Evolutionary conservation across 2,888 invertebrate species (phyloP).

Genomic region (Chesias legatella): DNA sequence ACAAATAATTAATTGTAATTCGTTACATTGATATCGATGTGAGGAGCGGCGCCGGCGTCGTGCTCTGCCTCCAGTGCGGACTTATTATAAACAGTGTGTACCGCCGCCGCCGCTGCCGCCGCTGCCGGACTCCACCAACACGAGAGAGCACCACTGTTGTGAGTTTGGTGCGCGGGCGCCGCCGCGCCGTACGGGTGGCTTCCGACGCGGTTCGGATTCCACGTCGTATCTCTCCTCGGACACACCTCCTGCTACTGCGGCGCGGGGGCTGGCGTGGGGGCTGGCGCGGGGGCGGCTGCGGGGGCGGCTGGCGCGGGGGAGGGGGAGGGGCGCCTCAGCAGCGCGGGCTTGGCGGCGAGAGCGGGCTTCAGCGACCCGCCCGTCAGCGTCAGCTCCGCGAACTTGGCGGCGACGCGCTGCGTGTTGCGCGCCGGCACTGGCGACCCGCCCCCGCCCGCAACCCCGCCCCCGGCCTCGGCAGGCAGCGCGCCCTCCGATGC

Average conservation of each 20-base stretch:
- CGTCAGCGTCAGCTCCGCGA: slow-evolving; percentile 82
- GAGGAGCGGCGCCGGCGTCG: no score
- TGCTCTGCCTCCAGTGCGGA: no score
- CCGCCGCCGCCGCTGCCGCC: no score
- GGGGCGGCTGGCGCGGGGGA: slow-evolving; percentile 31
- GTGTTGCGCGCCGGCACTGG: slow-evolving; percentile 82
- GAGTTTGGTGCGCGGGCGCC: no score
- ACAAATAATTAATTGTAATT: no score
- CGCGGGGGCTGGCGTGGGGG: slow-evolving; percentile 13
- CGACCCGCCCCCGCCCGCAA: slow-evolving; percentile 51
- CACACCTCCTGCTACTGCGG: slow-evolving; percentile 13
- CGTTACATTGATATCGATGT: no score
- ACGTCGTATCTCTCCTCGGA: no score
- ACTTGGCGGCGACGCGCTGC: slow-evolving; percentile 82
- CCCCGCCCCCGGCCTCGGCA: slow-evolving; percentile 14
- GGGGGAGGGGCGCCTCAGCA: slow-evolving; percentile 79
- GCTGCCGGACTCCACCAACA: no score
- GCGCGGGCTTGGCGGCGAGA: slow-evolving; percentile 89
- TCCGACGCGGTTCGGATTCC: no score
- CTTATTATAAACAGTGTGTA: no score
- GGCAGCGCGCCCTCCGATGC: slow-evolving; percentile 27
- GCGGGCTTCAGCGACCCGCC: slow-evolving; percentile 86
- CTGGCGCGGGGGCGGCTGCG: slow-evolving; percentile 23
- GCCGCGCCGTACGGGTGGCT: no score
- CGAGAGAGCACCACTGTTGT: no score